Base-by-base conservation (phyloP, 1,140 invertebrate genomes). In the Hyphantria cunea region DNA sequence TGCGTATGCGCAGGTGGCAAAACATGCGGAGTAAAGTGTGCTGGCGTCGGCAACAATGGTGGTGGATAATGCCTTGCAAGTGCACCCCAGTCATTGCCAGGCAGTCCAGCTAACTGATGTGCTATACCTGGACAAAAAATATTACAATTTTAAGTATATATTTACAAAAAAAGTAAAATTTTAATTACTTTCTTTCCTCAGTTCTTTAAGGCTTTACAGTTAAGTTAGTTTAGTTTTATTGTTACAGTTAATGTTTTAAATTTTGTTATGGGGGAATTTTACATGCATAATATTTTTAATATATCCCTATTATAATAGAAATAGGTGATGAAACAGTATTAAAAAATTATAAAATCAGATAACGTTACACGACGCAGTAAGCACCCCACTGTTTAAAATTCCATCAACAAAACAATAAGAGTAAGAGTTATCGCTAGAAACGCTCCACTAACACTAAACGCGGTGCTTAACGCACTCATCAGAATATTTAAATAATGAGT, bases 61-160 rank as follows among this genome's bases (percentile, higher is more conserved):
- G 92, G 91, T 32, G 92, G 92, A 56, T 92, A 91, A 79, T 93
- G 93, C 45, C 93, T 86, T 7, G 92, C 85, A 55, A 93, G 81
- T 1, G 93, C 92, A 0, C 93, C 92, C 94, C 94, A 94, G 50
- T 94, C 94, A 3, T 92, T 91, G 0, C 85, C 85, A 0, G 86
- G 93, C 56, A 94, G 83, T 2, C 93, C 93, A 6, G 93, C 93
- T 53, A 94, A 61, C 74, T 94, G 94, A 72, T 94, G 93, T 0
- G 94, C 93, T 72, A 94, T 94, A 61, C 94, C 93, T 94, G 83
- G n/a, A n/a, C n/a, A n/a, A n/a, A n/a, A n/a, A n/a, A n/a, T n/a
- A n/a, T n/a, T n/a, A n/a, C n/a, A n/a, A n/a, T n/a, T n/a, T n/a
- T n/a, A n/a, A n/a, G n/a, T n/a, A n/a, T n/a, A n/a, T n/a, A n/a